Base-by-base conservation (phyloP, 2,888 invertebrate species). In the Ferrisia virgata region DNA sequence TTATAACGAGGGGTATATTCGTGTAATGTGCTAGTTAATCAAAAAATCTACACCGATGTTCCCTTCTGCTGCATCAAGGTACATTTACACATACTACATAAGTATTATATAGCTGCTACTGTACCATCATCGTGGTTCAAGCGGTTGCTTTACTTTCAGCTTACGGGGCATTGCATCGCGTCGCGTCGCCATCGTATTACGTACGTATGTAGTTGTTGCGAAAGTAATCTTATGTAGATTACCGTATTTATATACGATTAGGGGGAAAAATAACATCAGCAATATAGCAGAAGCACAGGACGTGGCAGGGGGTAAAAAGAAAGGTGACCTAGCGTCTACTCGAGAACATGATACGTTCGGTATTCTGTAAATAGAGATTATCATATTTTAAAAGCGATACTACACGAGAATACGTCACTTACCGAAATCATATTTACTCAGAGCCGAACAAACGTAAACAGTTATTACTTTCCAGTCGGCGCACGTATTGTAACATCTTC, bases 301-400 rank as follows among this genome's bases (percentile, higher is more conserved):
- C 22, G 58, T 22, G 25, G 22, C 4, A 43, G 43, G 43, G 43
- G 25, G 25, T 25, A 25, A 58, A 58, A 58, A 58, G 11, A 64
- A 64, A 64, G 64, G 64, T 76, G 33, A 36, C 72, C 36, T 11
- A 22, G 36, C 72, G 72, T 76, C 72, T 76, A 33, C 31, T 33
- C 31, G 18, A 76, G 72, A 76, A 36, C 64, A 64, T 28, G 64
- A 64, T 64, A 64, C 64, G 64, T 64, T 31, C 72, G 72, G 36
- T 76, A 28, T 28, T 76, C 33, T 36, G 72, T 76, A 76, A 76
- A 76, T 36, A 36, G 33, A 36, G 72, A 36, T 76, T 76, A 76
- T 76, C 72, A 76, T 76, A 76, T 76, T 76, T 76, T 76, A 76
- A 33, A 76, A 76, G 39, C 72, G 72, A 64, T 64, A 64, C 64